Evolutionary conservation across 2,113 vertebrate genomes (phyloP), one percentile per base, ranked within the genome.

Genomic region (Megaleporinus macrocephalus): DNA sequence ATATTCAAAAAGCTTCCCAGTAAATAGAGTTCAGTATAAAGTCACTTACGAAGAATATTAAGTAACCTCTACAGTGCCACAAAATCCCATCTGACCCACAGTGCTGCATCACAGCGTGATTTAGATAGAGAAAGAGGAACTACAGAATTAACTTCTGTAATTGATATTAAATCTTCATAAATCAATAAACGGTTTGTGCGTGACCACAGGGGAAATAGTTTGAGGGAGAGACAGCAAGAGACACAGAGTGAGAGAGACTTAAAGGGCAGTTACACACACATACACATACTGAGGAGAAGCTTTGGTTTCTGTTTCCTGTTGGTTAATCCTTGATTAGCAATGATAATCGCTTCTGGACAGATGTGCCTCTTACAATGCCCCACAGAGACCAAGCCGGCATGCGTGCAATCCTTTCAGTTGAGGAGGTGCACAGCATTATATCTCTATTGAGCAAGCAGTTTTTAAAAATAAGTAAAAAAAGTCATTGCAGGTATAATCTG

Each of bases 391-490:
- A 16, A 18, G 14, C 72, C 22, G 7, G 1, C 59, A 5, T 59
- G 0, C 47, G 13, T 18, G 4, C 47, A 12, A 20, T 12, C 26
- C 22, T 24, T 10, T 71, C 82, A 83, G 5, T 27, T 16, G 20
- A 85, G 63, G 68, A 78, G 86, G 89, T 89, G 86, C 78, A 72
- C 88, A 91, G 90, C 84, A 87, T 88, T 84, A 65, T 79, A 82
- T 87, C 75, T 84, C 87, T 44, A 72, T 77, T 76, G 87, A 41
- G 68, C 53, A 26, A 26, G 14, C 22, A 36, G n/a, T n/a, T n/a
- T n/a, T n/a, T n/a, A n/a, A n/a, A 73, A 76, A 70, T 20, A 49
- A 29, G 26, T 80, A 53, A 68, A 73, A 18, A 79, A 4, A 77
- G 63, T 70, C 62, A 85, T 22, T 49, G 13, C 47, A 18, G 13